phyloP scores from a whole-genome alignment of 2,888 invertebrate genomes.

The Oxytorus armatus region DNA sequence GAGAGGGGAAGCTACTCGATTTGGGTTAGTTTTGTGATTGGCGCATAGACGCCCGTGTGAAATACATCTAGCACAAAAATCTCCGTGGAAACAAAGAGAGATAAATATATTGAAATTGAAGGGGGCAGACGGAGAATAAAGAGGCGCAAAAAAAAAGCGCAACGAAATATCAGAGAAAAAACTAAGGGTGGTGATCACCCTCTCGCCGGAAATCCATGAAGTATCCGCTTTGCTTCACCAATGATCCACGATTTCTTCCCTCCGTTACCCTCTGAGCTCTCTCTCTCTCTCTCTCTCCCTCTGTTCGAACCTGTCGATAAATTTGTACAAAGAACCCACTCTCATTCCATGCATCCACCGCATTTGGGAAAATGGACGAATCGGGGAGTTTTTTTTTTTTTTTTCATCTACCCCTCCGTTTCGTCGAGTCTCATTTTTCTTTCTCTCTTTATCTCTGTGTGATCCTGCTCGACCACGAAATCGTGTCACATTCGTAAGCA shows the following conservation, averaged over 20 bases:
- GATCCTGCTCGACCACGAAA: conserved; percentile 71
- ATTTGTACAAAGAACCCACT: conserved; percentile 42
- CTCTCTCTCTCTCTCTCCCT: conserved; percentile 27
- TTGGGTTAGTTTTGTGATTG: conserved; percentile 10
- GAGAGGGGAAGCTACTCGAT: background rate
- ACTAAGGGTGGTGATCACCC: conserved; percentile 44
- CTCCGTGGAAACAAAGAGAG: background rate
- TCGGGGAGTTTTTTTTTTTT: conserved; percentile 24
- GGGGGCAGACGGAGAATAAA: background rate
- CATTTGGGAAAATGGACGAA: conserved; percentile 47
- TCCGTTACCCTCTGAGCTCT: conserved; percentile 58
- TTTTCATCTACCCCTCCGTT: conserved; percentile 13
- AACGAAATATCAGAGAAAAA: conserved; percentile 32
- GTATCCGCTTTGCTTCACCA: conserved; percentile 52
- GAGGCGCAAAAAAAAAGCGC: conserved; percentile 25
- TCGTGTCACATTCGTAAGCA: conserved; percentile 76
- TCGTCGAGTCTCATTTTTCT: conserved; percentile 55
- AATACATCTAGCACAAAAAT: background rate
- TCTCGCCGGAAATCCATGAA: conserved; percentile 49
- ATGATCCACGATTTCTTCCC: conserved; percentile 48
- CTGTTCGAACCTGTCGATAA: conserved; percentile 50
- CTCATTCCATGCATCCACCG: conserved; percentile 29
- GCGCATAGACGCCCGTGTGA: conserved; percentile 22
- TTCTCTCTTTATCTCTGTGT: conserved; percentile 43
- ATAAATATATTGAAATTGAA: conserved; percentile 4